phyloP scores from a whole-genome alignment of 1,140 invertebrate genomes.

The Sminthurinus signatus region DNA sequence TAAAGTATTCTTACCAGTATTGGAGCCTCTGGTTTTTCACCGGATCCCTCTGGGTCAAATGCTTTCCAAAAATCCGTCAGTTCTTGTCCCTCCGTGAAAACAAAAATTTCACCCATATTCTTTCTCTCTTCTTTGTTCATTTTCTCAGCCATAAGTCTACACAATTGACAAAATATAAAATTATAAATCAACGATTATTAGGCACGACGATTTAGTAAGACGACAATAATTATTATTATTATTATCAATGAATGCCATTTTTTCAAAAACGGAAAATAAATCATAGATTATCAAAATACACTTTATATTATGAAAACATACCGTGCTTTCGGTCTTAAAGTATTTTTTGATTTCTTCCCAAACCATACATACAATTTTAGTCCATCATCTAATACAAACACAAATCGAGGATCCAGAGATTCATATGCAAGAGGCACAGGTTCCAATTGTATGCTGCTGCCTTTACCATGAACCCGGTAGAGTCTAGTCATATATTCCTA shows the following conservation, averaged over 20 bases:
- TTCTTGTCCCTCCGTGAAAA: slow-evolving; percentile 75
- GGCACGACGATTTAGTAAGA: no score
- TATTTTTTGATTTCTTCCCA: slow-evolving; percentile 85
- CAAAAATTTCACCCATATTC: slow-evolving; percentile 83
- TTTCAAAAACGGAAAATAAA: neutral
- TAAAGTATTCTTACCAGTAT: slow-evolving; percentile 27
- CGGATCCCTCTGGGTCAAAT: slow-evolving; percentile 53
- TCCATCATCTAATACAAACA: slow-evolving; percentile 87
- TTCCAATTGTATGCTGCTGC: slow-evolving; percentile 84
- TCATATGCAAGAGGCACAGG: slow-evolving; percentile 64
- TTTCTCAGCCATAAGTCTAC: slow-evolving; percentile 88
- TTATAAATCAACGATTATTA: slow-evolving; percentile 10
- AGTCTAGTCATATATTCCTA: slow-evolving; percentile 73
- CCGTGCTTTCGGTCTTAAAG: slow-evolving; percentile 85
- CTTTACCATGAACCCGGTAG: slow-evolving; percentile 83
- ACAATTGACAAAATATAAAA: slow-evolving; percentile 30
- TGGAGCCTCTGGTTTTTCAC: slow-evolving; percentile 43
- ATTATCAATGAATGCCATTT: no score
- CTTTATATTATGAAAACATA: no score
- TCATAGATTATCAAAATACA: neutral
- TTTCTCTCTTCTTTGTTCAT: slow-evolving; percentile 99
- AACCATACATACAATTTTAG: slow-evolving; percentile 86
- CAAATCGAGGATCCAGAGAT: slow-evolving; percentile 82
- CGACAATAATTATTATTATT: neutral
- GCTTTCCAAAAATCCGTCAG: slow-evolving; percentile 74